Evolutionary conservation across 2,797 vertebrate species (phyloP).

Genomic region (Hippoglossus hippoglossus): DNA sequence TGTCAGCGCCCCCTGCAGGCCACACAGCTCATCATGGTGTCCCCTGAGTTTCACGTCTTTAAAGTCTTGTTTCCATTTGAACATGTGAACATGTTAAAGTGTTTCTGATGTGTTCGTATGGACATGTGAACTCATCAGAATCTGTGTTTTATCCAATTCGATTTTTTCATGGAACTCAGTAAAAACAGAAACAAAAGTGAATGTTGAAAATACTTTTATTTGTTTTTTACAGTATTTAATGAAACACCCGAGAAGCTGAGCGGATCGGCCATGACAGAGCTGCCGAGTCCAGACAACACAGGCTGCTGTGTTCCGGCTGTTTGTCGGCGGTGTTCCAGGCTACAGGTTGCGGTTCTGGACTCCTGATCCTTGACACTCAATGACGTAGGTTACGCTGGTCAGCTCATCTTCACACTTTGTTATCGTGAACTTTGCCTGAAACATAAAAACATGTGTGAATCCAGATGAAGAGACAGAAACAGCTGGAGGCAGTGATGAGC

Average conservation of each 20-base stretch:
- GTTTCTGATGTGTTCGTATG: no score
- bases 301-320: no score
- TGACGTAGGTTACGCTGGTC: constrained; percentile 85
- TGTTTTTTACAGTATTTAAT: constrained; percentile 70
- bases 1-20: no score
- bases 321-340: neutral
- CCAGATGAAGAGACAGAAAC: neutral
- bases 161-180: neutral
- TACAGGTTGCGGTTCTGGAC: constrained; percentile 85
- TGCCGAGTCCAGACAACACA: no score
- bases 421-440: constrained; percentile 94
- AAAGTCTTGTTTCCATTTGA: no score
- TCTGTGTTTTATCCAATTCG: no score
- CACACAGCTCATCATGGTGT: no score
- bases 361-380: constrained; percentile 95
- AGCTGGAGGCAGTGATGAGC: neutral
- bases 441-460: neutral
- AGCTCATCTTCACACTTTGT: constrained; percentile 89
- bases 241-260: constrained; percentile 81
- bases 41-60: no score
- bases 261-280: constrained; percentile 35
- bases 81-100: no score
- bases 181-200: neutral
- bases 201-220: constrained; percentile 38
- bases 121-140: neutral